A percentile compares a stretch with the other conserved stretches of the same genome.
Conservation (phyloP, 2,888 invertebrate species). For the Eurytoma adleriae region DNA sequence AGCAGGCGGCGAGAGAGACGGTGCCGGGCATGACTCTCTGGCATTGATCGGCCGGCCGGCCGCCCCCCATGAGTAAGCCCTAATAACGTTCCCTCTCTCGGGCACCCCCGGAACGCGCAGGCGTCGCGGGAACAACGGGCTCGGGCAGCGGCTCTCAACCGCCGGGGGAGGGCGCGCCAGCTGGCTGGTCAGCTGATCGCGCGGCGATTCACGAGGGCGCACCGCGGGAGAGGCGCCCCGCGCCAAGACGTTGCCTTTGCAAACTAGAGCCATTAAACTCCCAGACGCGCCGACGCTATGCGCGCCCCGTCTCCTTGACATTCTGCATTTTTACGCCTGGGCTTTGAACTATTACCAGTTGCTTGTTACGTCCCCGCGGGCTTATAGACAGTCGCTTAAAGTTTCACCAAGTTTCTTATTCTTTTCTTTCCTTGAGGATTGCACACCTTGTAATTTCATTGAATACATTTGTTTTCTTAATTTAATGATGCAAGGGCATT, state of each 20-base stretch:
- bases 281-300: too few relatives aligned
- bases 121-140: conserved; percentile 57
- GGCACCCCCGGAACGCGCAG: neutral
- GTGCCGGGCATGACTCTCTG: conserved; percentile 43
- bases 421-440: too few relatives aligned
- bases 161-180: conserved; percentile 58
- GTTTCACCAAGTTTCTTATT: too few relatives aligned
- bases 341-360: neutral
- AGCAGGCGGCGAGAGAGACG: conserved; percentile 6
- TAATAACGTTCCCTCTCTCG: conserved; percentile 68
- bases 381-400: too few relatives aligned
- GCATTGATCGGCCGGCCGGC: conserved; percentile 71
- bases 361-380: neutral
- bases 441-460: too few relatives aligned
- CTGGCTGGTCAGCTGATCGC: conserved; percentile 73
- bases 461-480: too few relatives aligned
- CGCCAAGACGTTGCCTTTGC: conserved; percentile 56
- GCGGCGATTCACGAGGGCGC: conserved; percentile 33
- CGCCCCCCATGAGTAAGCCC: conserved; percentile 75
- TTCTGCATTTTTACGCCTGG: too few relatives aligned
- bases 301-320: too few relatives aligned
- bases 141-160: conserved; percentile 64
- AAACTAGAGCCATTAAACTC: too few relatives aligned
- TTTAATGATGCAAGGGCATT: too few relatives aligned
- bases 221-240: conserved; percentile 50